phyloP scores from a whole-genome alignment of 2,113 vertebrate species.

The human region DNA sequence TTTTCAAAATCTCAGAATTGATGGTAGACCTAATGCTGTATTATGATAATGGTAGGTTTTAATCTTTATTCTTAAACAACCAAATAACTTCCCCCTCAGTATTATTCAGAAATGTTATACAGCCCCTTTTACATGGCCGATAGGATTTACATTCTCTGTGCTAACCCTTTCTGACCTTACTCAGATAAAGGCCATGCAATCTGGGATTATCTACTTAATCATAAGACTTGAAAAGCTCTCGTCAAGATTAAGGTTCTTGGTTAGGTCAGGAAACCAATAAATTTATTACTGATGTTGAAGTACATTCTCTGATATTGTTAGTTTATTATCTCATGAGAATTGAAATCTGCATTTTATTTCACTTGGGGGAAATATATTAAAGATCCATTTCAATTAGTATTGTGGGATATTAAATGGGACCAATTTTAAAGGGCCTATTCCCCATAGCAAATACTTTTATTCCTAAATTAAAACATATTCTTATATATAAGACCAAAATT shows the following conservation, averaged over 20 bases:
- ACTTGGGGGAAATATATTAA: not conserved
- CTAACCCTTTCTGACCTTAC: not conserved
- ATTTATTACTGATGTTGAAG: not conserved
- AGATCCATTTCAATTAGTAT: not conserved
- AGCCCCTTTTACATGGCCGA: not conserved
- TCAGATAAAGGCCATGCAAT: not conserved
- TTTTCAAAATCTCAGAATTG: slow-evolving; percentile 6
- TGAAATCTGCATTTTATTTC: slow-evolving; percentile 1
- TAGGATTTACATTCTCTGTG: not conserved
- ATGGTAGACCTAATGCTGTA: not conserved
- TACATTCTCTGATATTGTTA: not conserved
- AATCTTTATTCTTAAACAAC: slow-evolving; percentile 2
- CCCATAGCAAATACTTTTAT: not conserved
- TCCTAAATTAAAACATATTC: not conserved
- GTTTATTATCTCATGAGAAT: not conserved
- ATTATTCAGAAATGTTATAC: not conserved
- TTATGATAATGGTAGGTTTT: not conserved
- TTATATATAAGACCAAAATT: not conserved
- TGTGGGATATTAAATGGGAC: not conserved
- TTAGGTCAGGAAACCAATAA: slow-evolving; percentile 29
- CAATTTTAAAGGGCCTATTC: not conserved
- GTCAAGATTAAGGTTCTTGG: not conserved
- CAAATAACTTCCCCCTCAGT: not conserved
- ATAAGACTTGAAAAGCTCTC: not conserved
- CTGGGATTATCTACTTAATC: not conserved